A percentile compares a stretch with the other conserved stretches of the same genome.
Conservation (phyloP, 2,797 vertebrate species). For the Agapornis canus region DNA sequence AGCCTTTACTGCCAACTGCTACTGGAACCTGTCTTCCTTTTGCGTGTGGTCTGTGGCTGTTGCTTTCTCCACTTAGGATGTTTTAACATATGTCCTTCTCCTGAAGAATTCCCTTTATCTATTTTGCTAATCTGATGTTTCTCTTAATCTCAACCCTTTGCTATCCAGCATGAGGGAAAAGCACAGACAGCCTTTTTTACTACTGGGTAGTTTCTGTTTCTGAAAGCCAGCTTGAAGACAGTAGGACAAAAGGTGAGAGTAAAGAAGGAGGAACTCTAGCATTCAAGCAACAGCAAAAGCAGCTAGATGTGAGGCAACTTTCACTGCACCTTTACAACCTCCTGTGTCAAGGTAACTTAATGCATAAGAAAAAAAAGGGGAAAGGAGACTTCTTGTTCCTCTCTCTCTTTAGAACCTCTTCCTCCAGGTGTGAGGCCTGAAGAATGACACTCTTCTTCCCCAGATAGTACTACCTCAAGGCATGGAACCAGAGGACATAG, state of each 20-base stretch:
- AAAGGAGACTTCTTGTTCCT: neutral
- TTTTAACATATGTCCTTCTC: neutral
- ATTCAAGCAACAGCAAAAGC: neutral
- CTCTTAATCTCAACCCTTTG: constrained; percentile 14
- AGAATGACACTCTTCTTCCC: neutral
- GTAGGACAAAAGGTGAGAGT: neutral
- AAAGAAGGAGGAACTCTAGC: neutral
- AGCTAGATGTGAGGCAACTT: neutral
- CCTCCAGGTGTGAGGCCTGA: neutral
- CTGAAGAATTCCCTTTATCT: neutral
- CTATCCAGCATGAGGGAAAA: neutral
- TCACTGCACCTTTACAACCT: neutral
- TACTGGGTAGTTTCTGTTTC: neutral
- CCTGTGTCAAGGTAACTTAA: neutral
- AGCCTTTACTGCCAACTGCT: neutral
- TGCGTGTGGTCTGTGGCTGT: neutral
- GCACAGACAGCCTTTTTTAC: neutral
- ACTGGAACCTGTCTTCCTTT: neutral
- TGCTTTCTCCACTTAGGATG: neutral
- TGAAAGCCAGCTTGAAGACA: neutral
- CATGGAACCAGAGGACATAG: neutral
- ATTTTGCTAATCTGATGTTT: neutral
- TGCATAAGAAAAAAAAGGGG: neutral
- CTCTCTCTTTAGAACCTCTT: neutral
- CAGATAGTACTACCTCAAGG: neutral